Evolutionary conservation across 2,797 vertebrate genomes (phyloP).

Genomic region (Myripristis murdjan): DNA sequence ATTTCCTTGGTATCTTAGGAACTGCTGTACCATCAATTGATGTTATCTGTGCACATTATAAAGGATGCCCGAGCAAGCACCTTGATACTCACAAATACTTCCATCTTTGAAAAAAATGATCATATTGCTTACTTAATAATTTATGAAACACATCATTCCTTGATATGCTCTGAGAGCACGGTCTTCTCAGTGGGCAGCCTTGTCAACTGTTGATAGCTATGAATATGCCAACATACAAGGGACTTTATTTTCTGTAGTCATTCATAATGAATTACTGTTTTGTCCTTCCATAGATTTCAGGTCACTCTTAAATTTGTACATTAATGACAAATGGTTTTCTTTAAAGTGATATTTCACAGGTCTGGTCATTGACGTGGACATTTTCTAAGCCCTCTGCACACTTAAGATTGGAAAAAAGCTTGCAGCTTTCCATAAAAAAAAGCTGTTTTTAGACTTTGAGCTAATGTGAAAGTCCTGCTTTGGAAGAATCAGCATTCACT

Average conservation of each 20-base stretch:
- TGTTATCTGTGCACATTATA: slow-evolving; percentile 33
- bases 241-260: neutral
- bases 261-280: slow-evolving; percentile 45
- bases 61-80: slow-evolving; percentile 43
- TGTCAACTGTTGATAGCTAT: slow-evolving; percentile 67
- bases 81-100: slow-evolving; percentile 64
- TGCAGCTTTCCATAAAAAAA: neutral
- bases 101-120: slow-evolving; percentile 57
- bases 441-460: neutral
- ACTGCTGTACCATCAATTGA: slow-evolving; percentile 34
- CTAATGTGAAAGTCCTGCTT: neutral
- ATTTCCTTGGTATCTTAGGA: slow-evolving; percentile 43
- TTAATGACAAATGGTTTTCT: slow-evolving; percentile 20
- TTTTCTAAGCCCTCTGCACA: neutral
- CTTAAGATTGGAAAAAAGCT: neutral
- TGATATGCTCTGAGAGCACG: slow-evolving; percentile 45
- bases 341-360: neutral
- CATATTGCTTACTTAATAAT: slow-evolving; percentile 63
- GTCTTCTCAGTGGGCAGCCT: slow-evolving; percentile 58
- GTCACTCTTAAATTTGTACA: neutral
- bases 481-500: neutral
- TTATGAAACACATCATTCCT: slow-evolving; percentile 63
- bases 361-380: neutral
- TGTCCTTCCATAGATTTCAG: slow-evolving; percentile 15
- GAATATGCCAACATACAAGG: slow-evolving; percentile 34